Conservation (phyloP, 2,888 invertebrate species). For the Ornithoptera priamus region DNA sequence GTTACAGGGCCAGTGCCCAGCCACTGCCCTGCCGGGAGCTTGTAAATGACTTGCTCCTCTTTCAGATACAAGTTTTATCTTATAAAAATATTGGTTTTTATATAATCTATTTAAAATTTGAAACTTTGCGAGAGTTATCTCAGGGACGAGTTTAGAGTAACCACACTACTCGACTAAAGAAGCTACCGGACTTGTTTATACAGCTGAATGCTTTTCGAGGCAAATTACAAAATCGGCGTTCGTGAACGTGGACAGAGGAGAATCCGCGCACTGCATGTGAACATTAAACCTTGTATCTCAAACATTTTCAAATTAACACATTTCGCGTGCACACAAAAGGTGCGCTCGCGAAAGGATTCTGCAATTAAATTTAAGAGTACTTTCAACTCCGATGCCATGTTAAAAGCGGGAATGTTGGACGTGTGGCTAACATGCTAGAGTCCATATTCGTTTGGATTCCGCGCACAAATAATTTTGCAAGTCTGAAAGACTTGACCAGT, state of each 20-base stretch:
- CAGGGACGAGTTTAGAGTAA: not conserved
- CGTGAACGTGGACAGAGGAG: constrained; percentile 42
- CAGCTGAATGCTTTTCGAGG: constrained; percentile 29
- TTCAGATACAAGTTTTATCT: too few relatives aligned
- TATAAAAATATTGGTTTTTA: too few relatives aligned
- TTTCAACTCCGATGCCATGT: constrained; percentile 34
- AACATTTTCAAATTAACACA: constrained; percentile 69
- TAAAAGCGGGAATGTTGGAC: constrained; percentile 26
- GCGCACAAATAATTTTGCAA: constrained; percentile 38
- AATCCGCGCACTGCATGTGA: constrained; percentile 65
- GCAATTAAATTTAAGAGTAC: constrained; percentile 67
- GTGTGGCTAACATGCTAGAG: constrained; percentile 37
- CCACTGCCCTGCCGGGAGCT: too few relatives aligned
- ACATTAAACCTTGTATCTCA: constrained; percentile 53
- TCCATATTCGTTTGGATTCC: constrained; percentile 33
- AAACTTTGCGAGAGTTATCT: not conserved
- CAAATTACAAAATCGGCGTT: constrained; percentile 37
- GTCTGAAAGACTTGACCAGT: constrained; percentile 49
- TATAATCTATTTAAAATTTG: too few relatives aligned
- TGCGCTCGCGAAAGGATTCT: constrained; percentile 52
- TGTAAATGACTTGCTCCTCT: too few relatives aligned
- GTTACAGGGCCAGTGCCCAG: too few relatives aligned
- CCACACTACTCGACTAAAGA: not conserved
- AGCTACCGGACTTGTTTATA: constrained; percentile 6
- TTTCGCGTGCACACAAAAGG: constrained; percentile 59